Base-by-base conservation (phyloP, 2,888 invertebrate species). In the Prostheceraeus crozeri region DNA sequence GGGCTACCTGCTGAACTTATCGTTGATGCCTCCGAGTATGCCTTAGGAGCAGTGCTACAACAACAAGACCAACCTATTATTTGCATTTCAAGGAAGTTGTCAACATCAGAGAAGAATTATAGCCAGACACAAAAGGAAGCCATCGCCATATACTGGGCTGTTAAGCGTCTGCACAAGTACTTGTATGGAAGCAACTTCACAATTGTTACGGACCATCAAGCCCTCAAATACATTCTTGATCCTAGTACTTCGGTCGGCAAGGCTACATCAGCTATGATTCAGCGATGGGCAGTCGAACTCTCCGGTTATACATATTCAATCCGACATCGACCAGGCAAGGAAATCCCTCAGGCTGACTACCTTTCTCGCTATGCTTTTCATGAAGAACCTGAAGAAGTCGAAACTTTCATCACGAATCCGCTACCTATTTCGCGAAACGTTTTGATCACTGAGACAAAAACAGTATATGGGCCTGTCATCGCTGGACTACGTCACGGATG, bases 41-140 rank as follows among this genome's bases (percentile, higher is more conserved):
- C 11, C 48, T 28, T 48, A 48, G 48, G 23, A 28, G 48, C 25
- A 25, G 28, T 48, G 27, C 28, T 48, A 48, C 25, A 48, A 48
- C 48, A 48, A 30, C n/a, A 48, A 28, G 48, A 30, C 48, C 25
- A 48, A 28, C 19, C 48, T 48, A 48, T 48, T 19, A 48, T 48
- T 48, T 48, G 48, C 28, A 16, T 48, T 4, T 48, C 25, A 4
- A 19, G 25, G 14, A 48, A 4, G 19, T 48, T 48, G 48, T 19
- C 48, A 11, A 48, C 23, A 48, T 11, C 25, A 19, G 40, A 48
- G 23, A 48, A 21, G 28, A 30, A 30, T 28, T 48, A 48, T 23
- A 48, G 48, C 25, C 25, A 48, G 28, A 48, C 48, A 6, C 48
- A 48, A 16, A 48, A 48, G 25, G 48, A 48, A 19, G 25, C 48